These are phyloP conservation scores for Papilio aristodemus DNA, from an alignment of 1,140 invertebrate genomes.

Conservation along the genomic window DNA sequence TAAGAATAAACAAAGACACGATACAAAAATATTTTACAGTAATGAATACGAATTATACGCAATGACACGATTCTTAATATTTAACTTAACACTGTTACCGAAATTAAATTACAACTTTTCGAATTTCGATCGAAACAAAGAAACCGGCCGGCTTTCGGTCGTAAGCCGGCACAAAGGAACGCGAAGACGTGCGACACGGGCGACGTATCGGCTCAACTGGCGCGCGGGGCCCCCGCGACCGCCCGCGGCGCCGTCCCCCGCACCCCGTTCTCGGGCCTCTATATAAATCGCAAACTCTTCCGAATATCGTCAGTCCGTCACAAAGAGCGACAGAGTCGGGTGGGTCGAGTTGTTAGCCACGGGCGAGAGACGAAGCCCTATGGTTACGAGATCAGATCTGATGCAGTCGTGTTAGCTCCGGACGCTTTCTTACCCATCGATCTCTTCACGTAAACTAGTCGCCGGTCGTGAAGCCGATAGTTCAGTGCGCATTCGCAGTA, in stretches of 20 bases:
- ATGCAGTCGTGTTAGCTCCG: conserved; percentile 70
- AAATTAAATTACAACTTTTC: neutral
- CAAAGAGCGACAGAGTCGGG: conserved; percentile 72
- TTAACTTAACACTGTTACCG: conserved; percentile 13
- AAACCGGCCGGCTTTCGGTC: conserved; percentile 63
- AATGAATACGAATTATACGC: neutral
- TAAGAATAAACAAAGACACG: conserved; percentile 37
- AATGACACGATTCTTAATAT: conserved; percentile 14
- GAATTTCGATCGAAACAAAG: conserved; percentile 58
- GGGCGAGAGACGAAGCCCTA: conserved; percentile 73
- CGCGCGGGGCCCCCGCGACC: conserved; percentile 66
- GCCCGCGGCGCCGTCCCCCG: conserved; percentile 58
- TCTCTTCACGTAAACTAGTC: conserved; percentile 73
- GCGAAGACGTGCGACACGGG: conserved; percentile 48
- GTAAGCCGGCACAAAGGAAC: conserved; percentile 51
- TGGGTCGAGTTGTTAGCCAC: conserved; percentile 66
- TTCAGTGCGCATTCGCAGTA: conserved; percentile 76
- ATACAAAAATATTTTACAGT: conserved; percentile 21
- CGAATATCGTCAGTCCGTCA: conserved; percentile 71
- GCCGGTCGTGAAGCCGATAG: conserved; percentile 59
- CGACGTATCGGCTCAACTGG: conserved; percentile 57
- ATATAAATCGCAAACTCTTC: conserved; percentile 57
- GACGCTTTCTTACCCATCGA: conserved; percentile 69
- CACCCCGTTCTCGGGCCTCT: conserved; percentile 60
- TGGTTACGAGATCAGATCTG: conserved; percentile 79